A percentile compares a stretch with the other conserved stretches of the same genome.
These are phyloP conservation scores for Epistrophella euchroma DNA, from an alignment of 2,888 invertebrate genomes.

Conservation along the genomic window DNA sequence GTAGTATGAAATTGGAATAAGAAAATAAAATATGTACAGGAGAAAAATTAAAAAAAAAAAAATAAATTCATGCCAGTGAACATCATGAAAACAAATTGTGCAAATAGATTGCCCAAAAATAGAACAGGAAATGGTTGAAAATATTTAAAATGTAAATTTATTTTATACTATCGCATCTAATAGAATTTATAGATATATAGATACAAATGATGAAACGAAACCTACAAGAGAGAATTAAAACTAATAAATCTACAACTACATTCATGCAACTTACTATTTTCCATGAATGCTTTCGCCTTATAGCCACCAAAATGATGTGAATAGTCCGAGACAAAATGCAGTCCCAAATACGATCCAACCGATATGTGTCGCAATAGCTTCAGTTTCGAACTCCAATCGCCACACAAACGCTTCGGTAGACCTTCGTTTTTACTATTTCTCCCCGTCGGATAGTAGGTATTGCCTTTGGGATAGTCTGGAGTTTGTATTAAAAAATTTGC, in stretches of 20 bases:
- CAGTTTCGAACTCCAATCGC: slow-evolving; percentile 91
- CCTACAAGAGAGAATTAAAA: slow-evolving; percentile 1
- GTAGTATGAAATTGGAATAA: background rate
- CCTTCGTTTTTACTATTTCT: slow-evolving; percentile 67
- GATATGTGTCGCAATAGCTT: slow-evolving; percentile 90
- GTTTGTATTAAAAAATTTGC: slow-evolving; percentile 80
- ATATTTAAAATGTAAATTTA: slow-evolving; percentile 6
- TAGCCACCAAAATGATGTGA: slow-evolving; percentile 91
- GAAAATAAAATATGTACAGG: slow-evolving; percentile 35
- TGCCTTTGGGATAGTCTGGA: slow-evolving; percentile 80
- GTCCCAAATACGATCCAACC: slow-evolving; percentile 86
- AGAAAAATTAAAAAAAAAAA: background rate
- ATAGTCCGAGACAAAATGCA: slow-evolving; percentile 91
- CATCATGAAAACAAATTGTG: slow-evolving; percentile 42
- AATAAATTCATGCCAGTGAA: slow-evolving; percentile 65
- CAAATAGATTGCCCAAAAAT: slow-evolving; percentile 28
- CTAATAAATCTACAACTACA: slow-evolving; percentile 30
- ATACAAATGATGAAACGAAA: slow-evolving; percentile 21
- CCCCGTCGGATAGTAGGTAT: slow-evolving; percentile 77
- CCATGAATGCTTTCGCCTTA: slow-evolving; percentile 89
- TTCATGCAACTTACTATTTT: slow-evolving; percentile 87
- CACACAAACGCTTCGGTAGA: slow-evolving; percentile 87
- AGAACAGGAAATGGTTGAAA: slow-evolving; percentile 44
- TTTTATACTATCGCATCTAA: background rate
- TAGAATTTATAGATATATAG: slow-evolving; percentile 6